A percentile compares a stretch with the other conserved stretches of the same genome.
Evolutionary conservation across 2,113 vertebrate species (phyloP).

Genomic region (Xenopus laevis): DNA sequence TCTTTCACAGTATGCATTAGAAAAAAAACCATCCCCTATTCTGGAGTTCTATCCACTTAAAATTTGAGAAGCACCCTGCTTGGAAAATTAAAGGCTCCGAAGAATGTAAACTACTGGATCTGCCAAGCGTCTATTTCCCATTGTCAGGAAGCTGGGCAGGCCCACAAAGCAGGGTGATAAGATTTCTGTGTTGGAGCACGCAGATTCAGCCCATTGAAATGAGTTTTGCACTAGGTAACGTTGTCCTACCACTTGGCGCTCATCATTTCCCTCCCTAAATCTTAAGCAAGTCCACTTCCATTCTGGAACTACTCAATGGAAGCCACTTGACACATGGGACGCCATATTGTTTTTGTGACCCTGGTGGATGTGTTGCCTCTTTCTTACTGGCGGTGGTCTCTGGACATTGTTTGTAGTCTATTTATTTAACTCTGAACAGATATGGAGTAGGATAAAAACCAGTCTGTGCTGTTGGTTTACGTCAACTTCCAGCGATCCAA

Average conservation of each 20-base stretch:
- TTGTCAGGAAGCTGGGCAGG: slow-evolving; percentile 58
- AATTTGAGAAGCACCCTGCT: slow-evolving; percentile 72
- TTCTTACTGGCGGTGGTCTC: neutral
- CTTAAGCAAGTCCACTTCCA: slow-evolving; percentile 2
- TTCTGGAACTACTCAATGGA: neutral
- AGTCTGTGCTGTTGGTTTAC: neutral
- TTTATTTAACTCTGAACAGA: neutral
- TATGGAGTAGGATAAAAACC: neutral
- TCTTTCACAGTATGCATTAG: slow-evolving; percentile 84
- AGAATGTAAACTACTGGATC: slow-evolving; percentile 74
- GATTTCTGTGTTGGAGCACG: slow-evolving; percentile 41
- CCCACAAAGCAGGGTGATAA: slow-evolving; percentile 56
- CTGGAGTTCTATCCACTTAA: slow-evolving; percentile 39
- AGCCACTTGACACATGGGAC: neutral
- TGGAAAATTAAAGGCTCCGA: slow-evolving; percentile 70
- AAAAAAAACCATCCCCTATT: slow-evolving; percentile 75
- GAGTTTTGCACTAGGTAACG: slow-evolving; percentile 28
- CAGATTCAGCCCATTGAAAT: slow-evolving; percentile 45
- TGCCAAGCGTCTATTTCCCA: slow-evolving; percentile 55
- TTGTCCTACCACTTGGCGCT: neutral
- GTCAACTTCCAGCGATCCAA: slow-evolving; percentile 19
- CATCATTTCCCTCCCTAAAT: neutral
- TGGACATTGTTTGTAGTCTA: neutral
- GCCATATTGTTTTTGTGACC: neutral
- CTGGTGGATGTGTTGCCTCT: neutral